Base-by-base conservation (phyloP, 2,113 vertebrate genomes). In the Vidua chalybeata region DNA sequence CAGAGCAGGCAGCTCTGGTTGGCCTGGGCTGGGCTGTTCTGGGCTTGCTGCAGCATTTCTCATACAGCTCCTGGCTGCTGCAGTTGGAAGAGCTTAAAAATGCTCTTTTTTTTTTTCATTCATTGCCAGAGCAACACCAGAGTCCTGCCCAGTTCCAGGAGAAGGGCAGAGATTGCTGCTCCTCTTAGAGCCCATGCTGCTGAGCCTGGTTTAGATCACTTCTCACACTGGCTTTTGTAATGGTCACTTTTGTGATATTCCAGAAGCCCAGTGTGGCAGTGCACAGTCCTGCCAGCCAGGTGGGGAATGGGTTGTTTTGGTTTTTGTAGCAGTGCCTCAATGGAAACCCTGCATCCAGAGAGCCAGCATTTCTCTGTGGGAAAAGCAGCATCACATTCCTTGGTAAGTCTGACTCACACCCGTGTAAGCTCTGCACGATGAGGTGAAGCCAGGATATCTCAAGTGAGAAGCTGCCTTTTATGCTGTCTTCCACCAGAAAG, bases 241-340 rank as follows among this genome's bases (percentile, higher is more conserved):
- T 24, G 28, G 5, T 41, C 31, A 17, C 9, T 54, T 35, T 16
- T 58, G 41, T 5, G 46, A 83, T 18, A 5, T 17, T 68, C 19
- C 66, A 67, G 84, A 61, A 24, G 45, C 30, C 33, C 49, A 26
- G 30, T 3, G 0, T 23, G 37, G 37, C 31, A 33, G 13, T 10
- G 43, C 58, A 19, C 62, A 24, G 22, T 39, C 43, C 41, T 80
- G 66, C 22, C 51, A 83, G 68, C 26, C 41, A 64, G 21, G 6
- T 30, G 63, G 33, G 56, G 9, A n/a, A 30, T 20, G 48, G 3
- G 6, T 39, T 61, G 0, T 0, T 19, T 61, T 43, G 13, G 2
- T 22, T 24, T 64, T 82, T 59, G 82, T 24, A 27, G 75, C 66
- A 52, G 23, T 37, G 39, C 24, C 6, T 3, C 3, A 1, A 18